Evolutionary conservation across 2,797 vertebrate genomes (phyloP).

Genomic region (Sebastes diploproa): DNA sequence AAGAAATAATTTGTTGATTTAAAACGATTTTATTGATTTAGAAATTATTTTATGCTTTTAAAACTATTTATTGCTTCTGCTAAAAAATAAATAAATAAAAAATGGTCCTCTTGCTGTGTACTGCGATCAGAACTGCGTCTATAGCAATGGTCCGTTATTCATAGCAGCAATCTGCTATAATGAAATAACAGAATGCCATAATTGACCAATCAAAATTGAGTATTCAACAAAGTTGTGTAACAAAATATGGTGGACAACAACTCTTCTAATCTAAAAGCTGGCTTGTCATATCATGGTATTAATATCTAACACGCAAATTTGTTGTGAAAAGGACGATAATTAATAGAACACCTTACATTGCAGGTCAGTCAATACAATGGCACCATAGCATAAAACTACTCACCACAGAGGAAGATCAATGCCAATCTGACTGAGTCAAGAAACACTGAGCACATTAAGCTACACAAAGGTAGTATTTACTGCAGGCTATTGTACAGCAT

Average conservation of each 20-base stretch:
- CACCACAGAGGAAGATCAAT: background rate
- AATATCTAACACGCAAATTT: background rate
- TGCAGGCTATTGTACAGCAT: background rate
- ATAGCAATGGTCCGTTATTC: too few relatives aligned
- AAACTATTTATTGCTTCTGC: too few relatives aligned
- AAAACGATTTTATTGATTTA: too few relatives aligned
- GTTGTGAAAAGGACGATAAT: background rate
- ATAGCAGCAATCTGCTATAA: too few relatives aligned
- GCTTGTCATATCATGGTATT: background rate
- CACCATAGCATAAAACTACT: background rate
- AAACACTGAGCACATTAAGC: background rate
- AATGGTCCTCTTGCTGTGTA: too few relatives aligned
- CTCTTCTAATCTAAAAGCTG: background rate
- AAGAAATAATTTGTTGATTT: too few relatives aligned
- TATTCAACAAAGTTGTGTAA: too few relatives aligned
- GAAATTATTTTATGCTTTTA: rapidly evolving
- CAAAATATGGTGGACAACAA: background rate
- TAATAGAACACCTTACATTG: background rate
- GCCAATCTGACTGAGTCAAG: background rate
- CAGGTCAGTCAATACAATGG: background rate
- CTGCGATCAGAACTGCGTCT: too few relatives aligned
- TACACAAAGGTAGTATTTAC: background rate
- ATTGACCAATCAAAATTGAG: too few relatives aligned
- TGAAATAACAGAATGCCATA: too few relatives aligned
- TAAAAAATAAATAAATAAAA: too few relatives aligned